Base-by-base conservation (phyloP, 2,888 invertebrate genomes). In the Pseudococcus jackbeardsleyi region DNA sequence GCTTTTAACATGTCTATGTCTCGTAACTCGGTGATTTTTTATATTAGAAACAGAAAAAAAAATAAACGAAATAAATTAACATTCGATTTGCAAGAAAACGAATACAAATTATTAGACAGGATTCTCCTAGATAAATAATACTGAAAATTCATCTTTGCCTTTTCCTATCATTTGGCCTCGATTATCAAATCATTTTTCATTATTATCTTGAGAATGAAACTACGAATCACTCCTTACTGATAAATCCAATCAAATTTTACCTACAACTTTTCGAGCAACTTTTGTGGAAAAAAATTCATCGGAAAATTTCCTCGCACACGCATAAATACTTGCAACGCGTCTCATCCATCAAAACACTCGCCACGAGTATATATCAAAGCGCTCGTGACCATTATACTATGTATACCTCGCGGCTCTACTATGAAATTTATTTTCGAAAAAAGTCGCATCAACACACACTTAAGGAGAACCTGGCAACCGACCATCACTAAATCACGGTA, bases 341-440 rank as follows among this genome's bases (percentile, higher is more conserved):
- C 17, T 17, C 17, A 54, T 54, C 17, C 54, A 54, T 54, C 54
- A 54, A 54, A 54, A 54, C 54, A 54, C 54, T 54, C 54, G 54
- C 54, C 54, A 54, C 54, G 54, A 54, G n/a, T 54, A 54, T 54
- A 54, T 54, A 54, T 54, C 54, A 54, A 54, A 54, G 54, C 17
- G 54, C 54, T 54, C 54, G 54, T 54, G 17, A 5, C 54, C 54
- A 54, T 54, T 54, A 17, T n/a, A 54, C n/a, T 54, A 54, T 54
- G n/a, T n/a, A n/a, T 54, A 54, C n/a, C 54, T 54, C 54, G n/a
- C 54, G 54, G 54, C 54, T 54, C 17, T n/a, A n/a, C 54, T 17
- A 54, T 54, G n/a, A 54, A 54, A 54, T 54, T 54, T 54, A 54
- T 54, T 54, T 54, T 54, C 54, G n/a, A n/a, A 54, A 54, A 54